Conservation (phyloP, 2,797 vertebrate species). For the Oreochromis mossambicus region DNA sequence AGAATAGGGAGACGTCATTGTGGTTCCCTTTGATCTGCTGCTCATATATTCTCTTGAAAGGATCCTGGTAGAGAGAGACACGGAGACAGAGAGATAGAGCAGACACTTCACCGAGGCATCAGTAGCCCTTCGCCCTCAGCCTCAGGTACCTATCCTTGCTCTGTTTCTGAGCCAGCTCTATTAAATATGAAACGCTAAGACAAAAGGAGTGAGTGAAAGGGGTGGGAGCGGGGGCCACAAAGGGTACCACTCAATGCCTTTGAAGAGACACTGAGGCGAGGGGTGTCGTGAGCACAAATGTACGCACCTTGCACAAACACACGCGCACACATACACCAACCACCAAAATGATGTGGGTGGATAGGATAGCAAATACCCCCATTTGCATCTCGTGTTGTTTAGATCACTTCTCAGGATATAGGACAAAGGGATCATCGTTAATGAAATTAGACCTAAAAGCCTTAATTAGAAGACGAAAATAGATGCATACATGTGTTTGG, state of each 20-base stretch:
- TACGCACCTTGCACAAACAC: conserved; percentile 42
- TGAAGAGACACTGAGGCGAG: conserved; percentile 75
- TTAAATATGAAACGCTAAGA: conserved; percentile 83
- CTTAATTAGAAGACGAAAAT: conserved; percentile 35
- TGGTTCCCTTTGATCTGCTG: conserved; percentile 75
- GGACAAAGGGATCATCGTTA: conserved; percentile 51
- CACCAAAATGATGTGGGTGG: conserved; percentile 56
- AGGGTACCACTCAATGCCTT: conserved; percentile 75
- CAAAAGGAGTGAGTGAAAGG: conserved; percentile 74
- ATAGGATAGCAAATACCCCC: conserved; percentile 45
- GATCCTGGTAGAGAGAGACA: conserved; percentile 38
- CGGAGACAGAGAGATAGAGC: conserved; percentile 42
- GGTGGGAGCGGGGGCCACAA: conserved; percentile 62
- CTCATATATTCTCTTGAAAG: conserved; percentile 77
- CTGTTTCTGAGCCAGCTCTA: conserved; percentile 74
- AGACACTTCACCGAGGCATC: conserved; percentile 73
- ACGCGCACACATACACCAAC: not conserved
- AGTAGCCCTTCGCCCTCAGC: conserved; percentile 68
- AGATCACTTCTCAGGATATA: conserved; percentile 47
- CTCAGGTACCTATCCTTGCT: conserved; percentile 72
- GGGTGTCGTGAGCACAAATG: conserved; percentile 55
- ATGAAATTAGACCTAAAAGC: conserved; percentile 63
- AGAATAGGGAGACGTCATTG: conserved; percentile 73
- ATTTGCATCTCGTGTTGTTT: conserved; percentile 67
- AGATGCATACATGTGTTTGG: conserved; percentile 26